Conservation (phyloP, 2,797 vertebrate genomes). For the Calcarius lapponicus region DNA sequence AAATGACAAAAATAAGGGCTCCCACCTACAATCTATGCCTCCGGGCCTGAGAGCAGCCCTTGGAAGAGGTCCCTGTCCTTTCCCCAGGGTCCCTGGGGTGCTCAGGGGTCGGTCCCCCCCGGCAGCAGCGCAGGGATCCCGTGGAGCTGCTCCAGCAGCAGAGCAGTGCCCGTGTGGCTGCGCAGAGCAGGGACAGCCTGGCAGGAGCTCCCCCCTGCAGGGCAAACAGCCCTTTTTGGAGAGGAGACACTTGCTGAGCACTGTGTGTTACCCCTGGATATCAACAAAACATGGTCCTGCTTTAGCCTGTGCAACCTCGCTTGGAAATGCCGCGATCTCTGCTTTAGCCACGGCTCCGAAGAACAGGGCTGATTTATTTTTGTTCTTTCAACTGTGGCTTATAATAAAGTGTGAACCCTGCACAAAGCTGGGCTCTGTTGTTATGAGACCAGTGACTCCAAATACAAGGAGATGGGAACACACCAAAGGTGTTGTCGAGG, state of each 20-base stretch:
- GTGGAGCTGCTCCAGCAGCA: neutral
- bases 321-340: neutral
- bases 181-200: neutral
- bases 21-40: neutral
- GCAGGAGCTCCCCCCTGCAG: neutral
- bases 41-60: neutral
- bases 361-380: slow-evolving; percentile 37
- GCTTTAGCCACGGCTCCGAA: neutral
- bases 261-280: neutral
- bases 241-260: neutral
- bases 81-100: neutral
- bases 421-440: neutral
- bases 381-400: slow-evolving; percentile 39
- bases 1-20: neutral
- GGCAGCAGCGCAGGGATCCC: neutral
- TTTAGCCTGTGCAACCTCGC: neutral
- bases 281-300: neutral
- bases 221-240: neutral
- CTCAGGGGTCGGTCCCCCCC: neutral
- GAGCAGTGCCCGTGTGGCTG: too few relatives aligned
- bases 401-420: slow-evolving; percentile 40
- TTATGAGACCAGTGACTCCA: neutral
- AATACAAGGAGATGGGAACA: neutral
- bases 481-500: rapidly evolving
- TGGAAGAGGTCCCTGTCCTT: neutral